Percentiles rank a stretch among this genome's conserved stretches.
These are phyloP conservation scores for Huso huso DNA, from an alignment of 2,797 vertebrate species.

Conservation along the genomic window DNA sequence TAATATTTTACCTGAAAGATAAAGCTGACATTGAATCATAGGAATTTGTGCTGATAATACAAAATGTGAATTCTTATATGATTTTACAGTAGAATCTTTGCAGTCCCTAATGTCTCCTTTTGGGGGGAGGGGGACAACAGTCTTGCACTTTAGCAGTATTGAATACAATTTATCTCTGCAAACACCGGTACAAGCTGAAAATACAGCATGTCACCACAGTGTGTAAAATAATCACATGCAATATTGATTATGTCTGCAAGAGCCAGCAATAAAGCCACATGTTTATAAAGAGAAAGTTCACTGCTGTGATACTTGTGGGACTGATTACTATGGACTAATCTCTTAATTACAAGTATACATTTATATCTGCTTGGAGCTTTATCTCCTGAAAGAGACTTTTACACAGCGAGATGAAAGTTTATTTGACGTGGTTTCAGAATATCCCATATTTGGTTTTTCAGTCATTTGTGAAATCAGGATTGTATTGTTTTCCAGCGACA, in stretches of 20 bases:
- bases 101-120: too few relatives aligned
- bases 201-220: slow-evolving; percentile 27
- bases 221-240: slow-evolving; percentile 18
- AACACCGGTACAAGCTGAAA: slow-evolving; percentile 2
- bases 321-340: slow-evolving; percentile 1
- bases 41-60: too few relatives aligned
- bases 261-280: background rate
- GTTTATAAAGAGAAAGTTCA: background rate
- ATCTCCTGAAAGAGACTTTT: background rate
- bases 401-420: too few relatives aligned
- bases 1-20: too few relatives aligned
- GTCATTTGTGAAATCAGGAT: too few relatives aligned
- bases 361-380: background rate
- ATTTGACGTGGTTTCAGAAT: too few relatives aligned
- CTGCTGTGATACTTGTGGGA: background rate
- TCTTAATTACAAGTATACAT: slow-evolving; percentile 7
- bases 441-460: too few relatives aligned
- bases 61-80: too few relatives aligned
- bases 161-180: slow-evolving; percentile 32
- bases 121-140: slow-evolving; percentile 29
- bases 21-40: too few relatives aligned
- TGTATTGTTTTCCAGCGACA: too few relatives aligned
- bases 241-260: slow-evolving; percentile 25
- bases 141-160: slow-evolving; percentile 32
- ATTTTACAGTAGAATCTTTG: too few relatives aligned